Conservation (phyloP, 2,113 vertebrate genomes). For the Tachysurus vachellii region DNA sequence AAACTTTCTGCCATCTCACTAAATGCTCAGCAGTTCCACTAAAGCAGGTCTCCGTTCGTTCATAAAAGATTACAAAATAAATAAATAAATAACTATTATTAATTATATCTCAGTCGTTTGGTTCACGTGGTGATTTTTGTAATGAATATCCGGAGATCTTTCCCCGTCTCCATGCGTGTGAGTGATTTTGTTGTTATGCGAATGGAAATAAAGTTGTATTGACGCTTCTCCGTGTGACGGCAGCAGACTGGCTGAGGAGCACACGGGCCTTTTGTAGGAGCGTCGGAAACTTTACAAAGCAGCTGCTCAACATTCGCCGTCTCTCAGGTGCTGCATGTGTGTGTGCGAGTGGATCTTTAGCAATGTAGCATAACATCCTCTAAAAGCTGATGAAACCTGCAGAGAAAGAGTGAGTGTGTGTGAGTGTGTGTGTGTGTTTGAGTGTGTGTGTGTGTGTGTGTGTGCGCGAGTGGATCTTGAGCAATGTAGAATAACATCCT, state of each 20-base stretch:
- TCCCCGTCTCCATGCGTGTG: background rate
- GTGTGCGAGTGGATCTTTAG: slow-evolving; percentile 16
- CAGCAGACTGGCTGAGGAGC: slow-evolving; percentile 81
- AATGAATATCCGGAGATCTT: background rate
- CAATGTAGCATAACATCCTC: background rate
- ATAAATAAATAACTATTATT: no score
- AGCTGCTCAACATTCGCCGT: slow-evolving; percentile 70
- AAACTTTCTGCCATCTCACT: background rate
- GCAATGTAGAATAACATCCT: slow-evolving; percentile 1
- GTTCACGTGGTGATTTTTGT: background rate
- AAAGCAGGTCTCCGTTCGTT: background rate
- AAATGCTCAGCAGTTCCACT: background rate
- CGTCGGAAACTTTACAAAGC: slow-evolving; percentile 79
- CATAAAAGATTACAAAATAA: no score
- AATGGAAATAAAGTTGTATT: background rate
- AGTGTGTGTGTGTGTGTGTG: background rate
- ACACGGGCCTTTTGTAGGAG: slow-evolving; percentile 80
- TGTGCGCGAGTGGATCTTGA: slow-evolving; percentile 17
- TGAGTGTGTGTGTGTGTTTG: background rate
- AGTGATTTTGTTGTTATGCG: background rate
- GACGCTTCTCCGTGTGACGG: slow-evolving; percentile 49
- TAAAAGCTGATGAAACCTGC: background rate
- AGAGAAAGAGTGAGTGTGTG: background rate
- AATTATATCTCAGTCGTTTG: no score
- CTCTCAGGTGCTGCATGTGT: slow-evolving; percentile 73